phyloP scores from a whole-genome alignment of 2,888 invertebrate genomes.

The Platycheirus rosarum region DNA sequence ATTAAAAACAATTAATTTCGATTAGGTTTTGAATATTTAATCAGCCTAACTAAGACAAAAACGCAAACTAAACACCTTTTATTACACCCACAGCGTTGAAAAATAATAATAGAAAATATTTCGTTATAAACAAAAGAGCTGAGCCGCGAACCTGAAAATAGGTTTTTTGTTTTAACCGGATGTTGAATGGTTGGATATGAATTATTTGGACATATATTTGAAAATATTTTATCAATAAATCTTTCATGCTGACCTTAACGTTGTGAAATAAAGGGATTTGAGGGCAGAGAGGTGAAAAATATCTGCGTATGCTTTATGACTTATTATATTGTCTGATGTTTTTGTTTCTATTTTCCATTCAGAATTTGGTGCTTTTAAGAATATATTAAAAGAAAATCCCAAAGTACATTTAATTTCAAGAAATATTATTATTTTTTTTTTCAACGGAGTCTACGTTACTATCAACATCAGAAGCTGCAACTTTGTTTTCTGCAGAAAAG shows the following conservation, averaged over 20 bases:
- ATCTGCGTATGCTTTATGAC: too few species aligned
- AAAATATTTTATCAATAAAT: constrained; percentile 1
- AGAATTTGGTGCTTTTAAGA: too few species aligned
- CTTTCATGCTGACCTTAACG: constrained; percentile 4
- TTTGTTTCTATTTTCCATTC: too few species aligned
- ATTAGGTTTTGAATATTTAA: background rate
- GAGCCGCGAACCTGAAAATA: constrained; percentile 41
- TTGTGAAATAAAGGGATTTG: constrained; percentile 12
- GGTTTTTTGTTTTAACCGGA: constrained; percentile 35
- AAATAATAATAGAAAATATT: constrained; percentile 1
- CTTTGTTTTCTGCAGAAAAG: too few species aligned
- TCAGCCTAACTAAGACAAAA: background rate
- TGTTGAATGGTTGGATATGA: constrained; percentile 27
- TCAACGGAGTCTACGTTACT: too few species aligned
- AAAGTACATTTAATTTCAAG: too few species aligned
- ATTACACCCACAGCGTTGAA: constrained; percentile 45
- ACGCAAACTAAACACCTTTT: background rate
- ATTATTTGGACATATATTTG: background rate
- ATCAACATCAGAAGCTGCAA: too few species aligned
- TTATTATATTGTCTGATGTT: too few species aligned
- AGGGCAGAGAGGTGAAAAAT: background rate
- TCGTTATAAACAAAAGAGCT: constrained; percentile 54
- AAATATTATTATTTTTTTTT: too few species aligned
- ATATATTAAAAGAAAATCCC: too few species aligned
- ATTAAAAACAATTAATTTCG: constrained; percentile 44